Conservation (phyloP, 2,888 invertebrate genomes). For the Drosophila pseudotalamancana region DNA sequence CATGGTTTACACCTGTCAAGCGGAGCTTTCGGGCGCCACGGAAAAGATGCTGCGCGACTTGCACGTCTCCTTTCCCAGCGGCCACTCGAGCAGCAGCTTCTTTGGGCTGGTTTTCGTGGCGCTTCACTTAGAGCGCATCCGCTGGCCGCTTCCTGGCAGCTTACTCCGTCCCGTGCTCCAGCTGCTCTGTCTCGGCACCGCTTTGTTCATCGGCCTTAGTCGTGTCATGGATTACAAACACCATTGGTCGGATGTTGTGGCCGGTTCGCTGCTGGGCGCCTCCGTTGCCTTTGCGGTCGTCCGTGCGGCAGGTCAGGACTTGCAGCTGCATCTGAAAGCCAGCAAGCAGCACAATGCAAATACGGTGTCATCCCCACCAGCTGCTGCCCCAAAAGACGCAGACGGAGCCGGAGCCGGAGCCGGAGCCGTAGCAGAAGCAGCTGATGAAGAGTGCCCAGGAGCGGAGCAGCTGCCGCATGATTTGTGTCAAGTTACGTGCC, state of each 20-base stretch:
- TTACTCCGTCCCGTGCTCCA: constrained; percentile 85
- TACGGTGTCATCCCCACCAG: constrained; percentile 2
- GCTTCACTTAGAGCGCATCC: constrained; percentile 58
- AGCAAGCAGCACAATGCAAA: background rate
- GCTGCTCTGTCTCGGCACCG: constrained; percentile 89
- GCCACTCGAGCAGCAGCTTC: constrained; percentile 67
- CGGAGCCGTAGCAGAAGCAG: background rate
- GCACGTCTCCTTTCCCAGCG: constrained; percentile 76
- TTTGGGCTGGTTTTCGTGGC: constrained; percentile 69
- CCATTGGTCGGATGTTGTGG: constrained; percentile 98
- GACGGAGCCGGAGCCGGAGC: too few relatives aligned
- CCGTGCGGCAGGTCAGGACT: constrained; percentile 43
- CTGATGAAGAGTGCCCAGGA: constrained; percentile 2
- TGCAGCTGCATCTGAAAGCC: constrained; percentile 8
- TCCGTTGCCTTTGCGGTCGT: constrained; percentile 87
- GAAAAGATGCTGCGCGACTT: constrained; percentile 41
- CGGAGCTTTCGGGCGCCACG: constrained; percentile 25
- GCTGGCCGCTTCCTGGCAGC: constrained; percentile 39
- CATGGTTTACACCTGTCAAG: constrained; percentile 44
- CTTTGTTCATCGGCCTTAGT: constrained; percentile 93
- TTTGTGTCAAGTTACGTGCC: constrained; percentile 62
- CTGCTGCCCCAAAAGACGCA: background rate
- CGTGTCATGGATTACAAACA: constrained; percentile 98
- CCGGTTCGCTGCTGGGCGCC: constrained; percentile 90
- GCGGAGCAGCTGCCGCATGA: constrained; percentile 60